Evolutionary conservation across 2,797 vertebrate genomes (phyloP).

Genomic region (Coilia nasus): DNA sequence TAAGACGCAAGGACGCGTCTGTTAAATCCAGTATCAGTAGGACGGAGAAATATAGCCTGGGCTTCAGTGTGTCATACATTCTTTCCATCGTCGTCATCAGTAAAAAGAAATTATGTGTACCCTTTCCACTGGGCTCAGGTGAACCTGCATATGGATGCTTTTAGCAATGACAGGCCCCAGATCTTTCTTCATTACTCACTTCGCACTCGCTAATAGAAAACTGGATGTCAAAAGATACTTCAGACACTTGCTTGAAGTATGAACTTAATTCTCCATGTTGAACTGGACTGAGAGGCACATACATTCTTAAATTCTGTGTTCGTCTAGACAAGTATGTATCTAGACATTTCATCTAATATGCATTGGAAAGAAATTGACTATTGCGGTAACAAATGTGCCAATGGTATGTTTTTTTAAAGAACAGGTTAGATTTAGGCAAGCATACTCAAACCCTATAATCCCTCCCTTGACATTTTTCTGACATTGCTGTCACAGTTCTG

Average conservation of each 20-base stretch:
- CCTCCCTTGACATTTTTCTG: background rate
- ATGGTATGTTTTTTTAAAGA: background rate
- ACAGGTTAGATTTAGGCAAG: background rate
- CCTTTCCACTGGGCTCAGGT: background rate
- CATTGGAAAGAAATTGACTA: background rate
- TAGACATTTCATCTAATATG: background rate
- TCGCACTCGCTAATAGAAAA: background rate
- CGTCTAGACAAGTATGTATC: background rate
- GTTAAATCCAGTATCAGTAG: constrained; percentile 24
- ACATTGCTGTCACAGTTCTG: background rate
- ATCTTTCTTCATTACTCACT: constrained; percentile 3
- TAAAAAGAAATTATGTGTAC: background rate
- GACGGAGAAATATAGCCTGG: background rate
- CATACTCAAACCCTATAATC: background rate
- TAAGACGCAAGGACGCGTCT: constrained; percentile 34
- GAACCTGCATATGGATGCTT: background rate
- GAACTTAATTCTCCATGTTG: background rate
- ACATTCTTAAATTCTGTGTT: background rate
- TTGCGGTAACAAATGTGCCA: background rate
- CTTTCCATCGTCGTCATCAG: background rate
- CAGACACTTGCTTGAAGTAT: background rate
- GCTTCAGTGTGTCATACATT: background rate
- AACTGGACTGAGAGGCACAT: background rate
- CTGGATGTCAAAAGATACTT: constrained; percentile 24
- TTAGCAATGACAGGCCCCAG: background rate